These are phyloP conservation scores for Carduelis carduelis DNA, from an alignment of 2,797 vertebrate genomes.

Conservation along the genomic window DNA sequence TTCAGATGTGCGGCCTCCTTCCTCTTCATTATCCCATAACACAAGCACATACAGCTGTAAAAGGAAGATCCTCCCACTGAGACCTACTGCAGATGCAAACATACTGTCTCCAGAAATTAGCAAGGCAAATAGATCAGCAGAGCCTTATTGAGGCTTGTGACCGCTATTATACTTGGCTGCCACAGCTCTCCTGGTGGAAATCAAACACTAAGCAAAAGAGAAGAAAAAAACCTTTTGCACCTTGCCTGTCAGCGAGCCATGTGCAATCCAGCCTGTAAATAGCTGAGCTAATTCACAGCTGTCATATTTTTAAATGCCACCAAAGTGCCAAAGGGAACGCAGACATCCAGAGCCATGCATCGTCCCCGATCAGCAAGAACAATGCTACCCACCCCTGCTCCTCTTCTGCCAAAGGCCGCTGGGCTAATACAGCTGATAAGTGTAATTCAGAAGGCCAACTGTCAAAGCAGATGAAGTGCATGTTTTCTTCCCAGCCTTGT, in stretches of 20 bases:
- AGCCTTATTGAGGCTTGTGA: not conserved
- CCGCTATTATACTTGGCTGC: not conserved
- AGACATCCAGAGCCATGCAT: not conserved
- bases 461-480: conserved; percentile 26
- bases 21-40: conserved; percentile 58
- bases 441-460: conserved; percentile 38
- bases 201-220: not conserved
- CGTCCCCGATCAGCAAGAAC: not conserved
- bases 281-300: conserved; percentile 22
- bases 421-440: not conserved
- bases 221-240: not conserved
- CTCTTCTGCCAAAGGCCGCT: not conserved
- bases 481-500: conserved; percentile 16
- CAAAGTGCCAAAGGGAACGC: not conserved
- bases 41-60: not conserved
- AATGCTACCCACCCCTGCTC: not conserved
- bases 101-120: conserved; percentile 44
- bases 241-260: not conserved
- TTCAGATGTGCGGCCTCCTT: conserved; percentile 24
- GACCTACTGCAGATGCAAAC: not conserved
- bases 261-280: conserved; percentile 1
- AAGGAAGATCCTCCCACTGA: conserved; percentile 34
- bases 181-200: not conserved
- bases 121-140: conserved; percentile 41
- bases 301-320: conserved; percentile 44